Evolutionary conservation across 37 sponge, comb jelly and placozoan genomes (phyloP), one percentile per base, ranked within the genome.

Genomic region (Beroe ovata): DNA sequence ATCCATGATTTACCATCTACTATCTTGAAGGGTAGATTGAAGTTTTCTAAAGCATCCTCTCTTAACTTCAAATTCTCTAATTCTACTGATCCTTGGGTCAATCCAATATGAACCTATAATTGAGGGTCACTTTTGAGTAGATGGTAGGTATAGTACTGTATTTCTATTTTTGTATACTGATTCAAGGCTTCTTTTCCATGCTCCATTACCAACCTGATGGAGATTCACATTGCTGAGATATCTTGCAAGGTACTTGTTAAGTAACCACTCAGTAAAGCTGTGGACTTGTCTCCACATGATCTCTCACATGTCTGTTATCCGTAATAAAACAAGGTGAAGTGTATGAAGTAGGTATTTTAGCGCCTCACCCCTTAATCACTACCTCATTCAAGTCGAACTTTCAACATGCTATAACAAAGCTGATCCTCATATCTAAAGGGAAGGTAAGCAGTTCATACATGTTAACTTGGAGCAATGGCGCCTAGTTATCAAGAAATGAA

Each of bases 231-330:
- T 77, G 54, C 84, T 77, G 28, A 77, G 84, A 25, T 77, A 77
- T n/a, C 84, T 30, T n/a, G 84, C 84, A 33, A 77, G 54, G 54
- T 77, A 77, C 41, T 77, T 77, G 84, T 77, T 77, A 1, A 77
- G 54, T 21, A 77, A 23, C 84, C 84, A 77, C 29, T 77, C 84
- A n/a, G 84, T 77, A 25, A 77, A 77, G 33, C 84, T 77, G 47
- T 77, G 84, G 26, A 77, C 84, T 77, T 77, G 84, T 41, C 38
- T 38, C 84, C 84, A 77, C 84, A 77, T 77, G 11, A 6, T 47
- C 11, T 47, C 6, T 47, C 54, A 47, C 54, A 47, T 47, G 54
- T n/a, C n/a, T n/a, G n/a, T n/a, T n/a, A n/a, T n/a, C n/a, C n/a
- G n/a, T n/a, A n/a, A n/a, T n/a, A n/a, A n/a, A n/a, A n/a, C n/a